Evolutionary conservation across 92 coral and sea anemone species (phyloP), one percentile per base, ranked within the genome.

Genomic region (Micromussa lordhowensis): DNA sequence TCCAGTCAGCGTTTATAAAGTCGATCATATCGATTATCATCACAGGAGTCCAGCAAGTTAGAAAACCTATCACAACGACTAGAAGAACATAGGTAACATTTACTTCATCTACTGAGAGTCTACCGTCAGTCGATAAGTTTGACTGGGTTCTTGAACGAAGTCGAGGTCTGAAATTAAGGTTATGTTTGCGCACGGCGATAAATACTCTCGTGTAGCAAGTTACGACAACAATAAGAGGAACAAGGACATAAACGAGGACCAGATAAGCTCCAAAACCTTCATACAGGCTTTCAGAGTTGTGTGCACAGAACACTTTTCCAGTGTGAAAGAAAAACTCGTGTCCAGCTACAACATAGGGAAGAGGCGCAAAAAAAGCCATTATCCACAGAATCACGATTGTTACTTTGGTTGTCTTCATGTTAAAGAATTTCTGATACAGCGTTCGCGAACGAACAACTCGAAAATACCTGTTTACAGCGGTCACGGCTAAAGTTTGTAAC

Each of bases 401-500:
- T 30, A 90, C 28, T 74, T 94, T 94, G 29, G 97, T 94, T 29
- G 93, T 83, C 76, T 68, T 92, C 70, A 90, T 51, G 74, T 93
- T 94, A 82, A 94, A 94, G 82, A 87, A 59, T 57, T 82, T 93
- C 51, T 87, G 92, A 80, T 94, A 94, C 57, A 61, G 86, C 70
- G 85, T 79, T 36, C 77, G 90, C 24, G 97, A 80, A 44, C 95
- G 94, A 68, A 88, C 91, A 54, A 93, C 90, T 73, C 92, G 88
- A 31, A 87, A 90, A 68, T 92, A 94, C 78, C 95, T 78, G 84
- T 94, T 94, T 51, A 92, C 85, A n/a, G 97, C 95, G 17, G 97
- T 92, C 79, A 94, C 87, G n/a, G 97, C 95, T 69, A 94, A 86
- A 22, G 95, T 92, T 76, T 94, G 97, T 57, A 94, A 48, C 3